These are phyloP conservation scores for Acanthosepion pharaonis DNA, from an alignment of 2,888 invertebrate genomes.

Conservation along the genomic window DNA sequence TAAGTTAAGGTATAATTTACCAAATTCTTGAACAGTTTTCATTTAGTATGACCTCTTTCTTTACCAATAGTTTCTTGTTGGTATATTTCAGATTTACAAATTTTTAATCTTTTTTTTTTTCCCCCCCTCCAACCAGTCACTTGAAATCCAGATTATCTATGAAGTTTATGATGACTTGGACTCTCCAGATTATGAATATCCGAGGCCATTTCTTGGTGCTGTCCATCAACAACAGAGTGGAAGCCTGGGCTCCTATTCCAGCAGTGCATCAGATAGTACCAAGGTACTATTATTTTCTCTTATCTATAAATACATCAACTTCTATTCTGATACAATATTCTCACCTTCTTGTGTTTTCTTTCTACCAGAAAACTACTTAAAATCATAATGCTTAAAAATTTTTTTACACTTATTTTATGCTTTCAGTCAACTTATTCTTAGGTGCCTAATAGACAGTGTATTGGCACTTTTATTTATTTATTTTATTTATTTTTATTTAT, in stretches of 20 bases:
- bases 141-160: conserved; percentile 89
- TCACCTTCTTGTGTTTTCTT: background rate
- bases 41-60: background rate
- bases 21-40: background rate
- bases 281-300: conserved; percentile 55
- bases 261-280: conserved; percentile 73
- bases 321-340: background rate
- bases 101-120: background rate
- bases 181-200: conserved; percentile 82
- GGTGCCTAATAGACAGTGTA: no score
- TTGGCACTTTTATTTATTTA: no score
- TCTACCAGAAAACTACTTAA: background rate
- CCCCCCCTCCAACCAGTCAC: background rate
- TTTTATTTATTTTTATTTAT: no score
- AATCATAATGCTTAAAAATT: background rate
- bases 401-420: background rate
- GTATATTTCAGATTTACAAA: background rate
- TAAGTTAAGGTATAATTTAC: background rate
- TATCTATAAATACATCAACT: background rate
- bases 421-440: background rate
- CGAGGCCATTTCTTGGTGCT: conserved; percentile 76
- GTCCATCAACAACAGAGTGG: conserved; percentile 72
- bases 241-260: conserved; percentile 74
- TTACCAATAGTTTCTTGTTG: background rate
- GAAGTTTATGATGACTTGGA: conserved; percentile 83